Evolutionary conservation across 2,888 invertebrate genomes (phyloP).

Genomic region (Pseudococcus viburni): DNA sequence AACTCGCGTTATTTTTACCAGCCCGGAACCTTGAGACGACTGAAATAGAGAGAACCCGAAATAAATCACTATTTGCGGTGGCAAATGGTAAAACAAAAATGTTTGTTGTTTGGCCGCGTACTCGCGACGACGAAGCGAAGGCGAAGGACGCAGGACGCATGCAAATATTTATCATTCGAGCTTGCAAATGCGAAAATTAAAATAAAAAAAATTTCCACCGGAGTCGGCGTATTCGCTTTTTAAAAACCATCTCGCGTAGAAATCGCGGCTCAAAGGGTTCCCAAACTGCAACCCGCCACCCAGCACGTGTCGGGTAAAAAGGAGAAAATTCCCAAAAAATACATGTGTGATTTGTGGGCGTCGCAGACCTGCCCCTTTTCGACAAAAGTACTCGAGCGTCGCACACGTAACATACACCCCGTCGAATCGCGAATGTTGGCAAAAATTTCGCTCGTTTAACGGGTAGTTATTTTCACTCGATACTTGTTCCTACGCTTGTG

Average conservation of each 20-base stretch:
- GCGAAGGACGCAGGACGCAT: neutral
- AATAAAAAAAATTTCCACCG: neutral
- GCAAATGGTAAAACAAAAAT: neutral
- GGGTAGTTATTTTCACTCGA: conserved; percentile 44
- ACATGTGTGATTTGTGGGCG: conserved; percentile 51
- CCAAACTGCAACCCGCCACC: neutral
- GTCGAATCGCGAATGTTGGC: conserved; percentile 48
- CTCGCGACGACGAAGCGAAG: neutral
- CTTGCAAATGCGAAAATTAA: neutral
- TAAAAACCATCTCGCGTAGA: neutral
- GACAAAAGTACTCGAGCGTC: neutral
- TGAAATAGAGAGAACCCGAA: neutral
- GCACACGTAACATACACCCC: conserved; percentile 50
- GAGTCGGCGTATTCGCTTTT: neutral
- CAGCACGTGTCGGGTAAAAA: conserved; percentile 6
- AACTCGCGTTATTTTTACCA: neutral
- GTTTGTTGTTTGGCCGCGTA: neutral
- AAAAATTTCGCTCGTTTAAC: conserved; percentile 35
- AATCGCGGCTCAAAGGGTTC: neutral
- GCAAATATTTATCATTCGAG: neutral
- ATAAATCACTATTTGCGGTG: conserved; percentile 26
- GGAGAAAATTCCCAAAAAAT: neutral
- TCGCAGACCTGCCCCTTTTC: conserved; percentile 49
- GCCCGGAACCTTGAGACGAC: neutral
- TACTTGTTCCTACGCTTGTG: conserved; percentile 51